Evolutionary conservation across 2,888 invertebrate genomes (phyloP).

Genomic region (Agriopis leucophaearia): DNA sequence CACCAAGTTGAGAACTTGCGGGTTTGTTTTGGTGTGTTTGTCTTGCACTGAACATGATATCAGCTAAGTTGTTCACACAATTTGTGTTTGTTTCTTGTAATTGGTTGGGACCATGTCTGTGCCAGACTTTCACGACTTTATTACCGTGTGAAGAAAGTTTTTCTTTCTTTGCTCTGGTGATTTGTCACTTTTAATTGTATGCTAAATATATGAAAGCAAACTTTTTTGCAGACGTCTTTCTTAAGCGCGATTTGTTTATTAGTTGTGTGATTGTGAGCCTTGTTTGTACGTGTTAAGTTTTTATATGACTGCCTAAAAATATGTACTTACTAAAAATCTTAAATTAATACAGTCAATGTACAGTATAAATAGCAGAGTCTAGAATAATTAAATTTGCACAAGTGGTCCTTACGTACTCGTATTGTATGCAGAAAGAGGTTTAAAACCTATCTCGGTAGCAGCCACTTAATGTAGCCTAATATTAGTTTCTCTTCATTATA

Average conservation of each 20-base stretch:
- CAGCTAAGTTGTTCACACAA: conserved; percentile 43
- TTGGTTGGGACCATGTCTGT: conserved; percentile 39
- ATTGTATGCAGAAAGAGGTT: too few species aligned
- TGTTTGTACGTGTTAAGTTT: too few species aligned
- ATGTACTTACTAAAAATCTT: too few species aligned
- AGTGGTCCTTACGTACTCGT: too few species aligned
- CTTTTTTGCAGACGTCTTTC: conserved; percentile 26
- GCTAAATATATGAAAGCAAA: conserved; percentile 41
- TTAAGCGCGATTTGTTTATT: background rate
- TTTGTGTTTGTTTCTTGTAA: conserved; percentile 52
- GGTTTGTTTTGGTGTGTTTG: conserved; percentile 30
- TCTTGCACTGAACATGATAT: conserved; percentile 20
- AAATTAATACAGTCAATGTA: too few species aligned
- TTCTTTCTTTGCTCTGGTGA: conserved; percentile 42
- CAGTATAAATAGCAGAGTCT: too few species aligned
- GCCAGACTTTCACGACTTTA: conserved; percentile 52
- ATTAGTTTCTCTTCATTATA: too few species aligned
- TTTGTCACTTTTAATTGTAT: conserved; percentile 49
- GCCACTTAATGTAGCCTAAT: too few species aligned
- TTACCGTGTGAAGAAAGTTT: conserved; percentile 54
- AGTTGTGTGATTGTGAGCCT: too few species aligned
- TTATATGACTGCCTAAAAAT: too few species aligned
- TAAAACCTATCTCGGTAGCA: too few species aligned
- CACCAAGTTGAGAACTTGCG: background rate
- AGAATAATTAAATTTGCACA: too few species aligned